phyloP scores from a whole-genome alignment of 2,888 invertebrate genomes.

The Lycocerus yunnanus region DNA sequence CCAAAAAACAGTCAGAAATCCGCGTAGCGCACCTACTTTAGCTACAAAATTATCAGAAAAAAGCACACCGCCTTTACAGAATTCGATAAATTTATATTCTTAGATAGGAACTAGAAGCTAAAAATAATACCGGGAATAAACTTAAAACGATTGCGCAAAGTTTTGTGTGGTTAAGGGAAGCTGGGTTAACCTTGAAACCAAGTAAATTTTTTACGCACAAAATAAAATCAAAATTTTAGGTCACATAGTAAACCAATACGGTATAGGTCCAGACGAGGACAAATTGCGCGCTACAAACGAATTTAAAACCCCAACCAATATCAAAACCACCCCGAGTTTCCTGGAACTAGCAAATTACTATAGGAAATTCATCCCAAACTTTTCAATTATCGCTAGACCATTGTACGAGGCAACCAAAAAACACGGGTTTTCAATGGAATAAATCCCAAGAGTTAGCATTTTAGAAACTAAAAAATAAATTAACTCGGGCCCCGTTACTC shows the following conservation, averaged over 20 bases:
- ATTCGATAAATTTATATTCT: too few species aligned
- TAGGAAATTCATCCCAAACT: conserved; percentile 22
- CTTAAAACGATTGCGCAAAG: too few species aligned
- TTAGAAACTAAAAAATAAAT: conserved; percentile 21
- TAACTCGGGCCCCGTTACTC: conserved; percentile 25
- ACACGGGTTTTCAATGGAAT: conserved; percentile 16
- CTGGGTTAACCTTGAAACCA: too few species aligned
- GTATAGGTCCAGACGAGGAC: conserved; percentile 1
- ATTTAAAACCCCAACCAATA: neutral
- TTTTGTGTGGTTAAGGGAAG: too few species aligned
- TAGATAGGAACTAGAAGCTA: too few species aligned
- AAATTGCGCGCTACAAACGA: conserved; percentile 1
- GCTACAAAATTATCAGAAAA: too few species aligned
- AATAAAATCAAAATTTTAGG: conserved; percentile 6
- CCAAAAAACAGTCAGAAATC: too few species aligned
- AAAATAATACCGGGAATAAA: too few species aligned
- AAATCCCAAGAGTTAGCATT: neutral
- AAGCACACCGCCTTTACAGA: too few species aligned
- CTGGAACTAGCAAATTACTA: conserved; percentile 11
- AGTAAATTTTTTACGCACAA: too few species aligned
- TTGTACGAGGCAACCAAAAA: conserved; percentile 25
- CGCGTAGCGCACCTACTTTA: too few species aligned
- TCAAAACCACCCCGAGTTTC: conserved; percentile 10
- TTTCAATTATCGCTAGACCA: conserved; percentile 27
- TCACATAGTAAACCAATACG: neutral